phyloP scores from a whole-genome alignment of 1,140 invertebrate genomes.

The Mycetomoellerius zeteki region DNA sequence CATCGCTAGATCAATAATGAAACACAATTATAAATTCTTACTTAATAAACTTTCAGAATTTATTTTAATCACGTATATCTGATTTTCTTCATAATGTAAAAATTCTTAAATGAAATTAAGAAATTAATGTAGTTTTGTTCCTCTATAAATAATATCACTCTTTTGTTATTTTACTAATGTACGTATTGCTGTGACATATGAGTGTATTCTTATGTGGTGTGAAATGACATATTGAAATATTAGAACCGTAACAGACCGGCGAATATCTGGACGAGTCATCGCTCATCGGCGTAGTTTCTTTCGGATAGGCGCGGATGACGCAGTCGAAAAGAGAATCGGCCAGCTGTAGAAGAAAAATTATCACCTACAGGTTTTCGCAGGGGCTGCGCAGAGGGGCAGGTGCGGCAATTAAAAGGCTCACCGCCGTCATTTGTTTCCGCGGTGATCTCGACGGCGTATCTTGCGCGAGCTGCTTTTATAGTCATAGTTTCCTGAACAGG shows the following conservation, averaged over 20 bases:
- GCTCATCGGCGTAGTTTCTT: conserved; percentile 38
- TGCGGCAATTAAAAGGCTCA: conserved; percentile 81
- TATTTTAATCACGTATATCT: not conserved
- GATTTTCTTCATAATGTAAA: not conserved
- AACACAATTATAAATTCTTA: not conserved
- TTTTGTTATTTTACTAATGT: not conserved
- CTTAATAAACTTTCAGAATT: not conserved
- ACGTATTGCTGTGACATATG: not conserved
- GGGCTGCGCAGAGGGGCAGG: conserved; percentile 63
- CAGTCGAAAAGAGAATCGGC: conserved; percentile 70
- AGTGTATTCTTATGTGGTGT: not conserved
- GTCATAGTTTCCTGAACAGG: conserved; percentile 72
- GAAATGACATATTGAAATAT: conserved; percentile 32
- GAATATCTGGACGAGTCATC: conserved; percentile 49
- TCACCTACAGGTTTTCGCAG: conserved; percentile 70
- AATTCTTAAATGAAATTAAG: not conserved
- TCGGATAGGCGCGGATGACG: conserved; percentile 64
- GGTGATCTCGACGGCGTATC: conserved; percentile 78
- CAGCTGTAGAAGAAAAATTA: conserved; percentile 79
- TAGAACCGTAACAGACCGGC: conserved; percentile 1
- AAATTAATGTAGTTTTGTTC: not conserved
- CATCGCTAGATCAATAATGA: not conserved
- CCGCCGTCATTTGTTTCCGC: conserved; percentile 80
- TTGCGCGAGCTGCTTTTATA: conserved; percentile 76
- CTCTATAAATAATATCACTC: not conserved